Conservation (phyloP, 2,797 vertebrate species). For the Microcaecilia unicolor region DNA sequence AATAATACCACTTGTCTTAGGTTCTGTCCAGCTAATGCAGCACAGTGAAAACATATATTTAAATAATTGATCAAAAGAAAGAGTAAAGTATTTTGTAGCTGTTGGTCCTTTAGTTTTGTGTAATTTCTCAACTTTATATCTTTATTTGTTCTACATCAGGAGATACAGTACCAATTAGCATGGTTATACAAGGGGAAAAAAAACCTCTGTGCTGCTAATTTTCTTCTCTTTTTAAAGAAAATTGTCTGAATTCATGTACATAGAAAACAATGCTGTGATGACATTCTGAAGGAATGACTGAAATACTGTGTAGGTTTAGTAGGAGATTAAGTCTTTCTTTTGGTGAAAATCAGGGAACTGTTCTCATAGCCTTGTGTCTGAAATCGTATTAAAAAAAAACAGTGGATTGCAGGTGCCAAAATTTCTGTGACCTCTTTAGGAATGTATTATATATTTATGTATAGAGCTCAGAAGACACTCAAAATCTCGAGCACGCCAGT, state of each 20-base stretch:
- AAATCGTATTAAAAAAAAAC: no score
- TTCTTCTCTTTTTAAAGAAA: background rate
- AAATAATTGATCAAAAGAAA: background rate
- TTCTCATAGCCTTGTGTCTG: no score
- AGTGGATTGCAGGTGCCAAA: no score
- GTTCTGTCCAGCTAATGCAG: no score
- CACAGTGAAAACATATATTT: no score
- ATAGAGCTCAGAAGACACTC: no score
- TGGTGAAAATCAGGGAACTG: background rate
- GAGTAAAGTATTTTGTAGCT: background rate
- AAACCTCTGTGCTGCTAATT: background rate
- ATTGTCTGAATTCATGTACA: background rate
- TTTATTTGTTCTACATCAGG: background rate
- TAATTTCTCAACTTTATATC: constrained; percentile 2
- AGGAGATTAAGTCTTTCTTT: background rate
- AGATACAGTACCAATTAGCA: constrained; percentile 1
- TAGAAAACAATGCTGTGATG: background rate
- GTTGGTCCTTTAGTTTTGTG: constrained; percentile 1
- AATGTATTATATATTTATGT: no score
- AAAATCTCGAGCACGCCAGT: no score
- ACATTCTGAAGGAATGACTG: background rate
- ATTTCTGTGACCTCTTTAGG: no score
- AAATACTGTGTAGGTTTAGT: background rate
- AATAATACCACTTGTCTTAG: no score
- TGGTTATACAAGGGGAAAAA: background rate